A percentile compares a stretch with the other conserved stretches of the same genome.
Evolutionary conservation across 2,113 vertebrate species (phyloP).

Genomic region (Neodontobutis hainanensis): DNA sequence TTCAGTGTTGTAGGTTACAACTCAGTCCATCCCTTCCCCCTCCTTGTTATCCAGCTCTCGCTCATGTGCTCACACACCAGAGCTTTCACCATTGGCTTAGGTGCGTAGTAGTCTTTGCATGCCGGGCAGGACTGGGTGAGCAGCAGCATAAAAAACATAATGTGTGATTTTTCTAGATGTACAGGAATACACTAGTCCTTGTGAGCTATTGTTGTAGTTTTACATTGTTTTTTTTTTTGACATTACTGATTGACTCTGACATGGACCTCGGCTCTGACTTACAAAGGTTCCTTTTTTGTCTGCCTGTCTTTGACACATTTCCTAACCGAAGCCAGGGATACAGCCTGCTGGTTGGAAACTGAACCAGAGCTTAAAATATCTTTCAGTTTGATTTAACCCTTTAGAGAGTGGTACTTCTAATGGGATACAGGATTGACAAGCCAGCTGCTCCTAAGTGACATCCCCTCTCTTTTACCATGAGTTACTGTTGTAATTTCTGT

Average conservation of each 20-base stretch:
- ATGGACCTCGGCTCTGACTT: constrained; percentile 7
- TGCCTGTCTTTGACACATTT: constrained; percentile 55
- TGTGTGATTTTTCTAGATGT: constrained; percentile 1
- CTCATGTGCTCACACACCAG: constrained; percentile 9
- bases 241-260: not conserved
- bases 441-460: constrained; percentile 44
- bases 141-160: not conserved
- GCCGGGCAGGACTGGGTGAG: constrained; percentile 22
- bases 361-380: constrained; percentile 72
- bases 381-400: constrained; percentile 71
- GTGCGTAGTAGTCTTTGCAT: constrained; percentile 26
- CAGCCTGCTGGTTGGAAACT: constrained; percentile 54
- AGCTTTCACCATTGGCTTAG: constrained; percentile 11
- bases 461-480: constrained; percentile 4
- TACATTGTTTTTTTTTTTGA: not conserved
- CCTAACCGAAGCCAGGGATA: constrained; percentile 48
- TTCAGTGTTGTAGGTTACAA: constrained; percentile 7
- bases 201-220: constrained; percentile 2
- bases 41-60: constrained; percentile 12
- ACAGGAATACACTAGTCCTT: no score
- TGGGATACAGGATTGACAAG: constrained; percentile 52
- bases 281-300: constrained; percentile 52
- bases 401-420: constrained; percentile 53
- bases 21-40: constrained; percentile 36
- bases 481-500: constrained; percentile 6